phyloP scores from a whole-genome alignment of 2,888 invertebrate species.

The Agonopterix subpropinquella region DNA sequence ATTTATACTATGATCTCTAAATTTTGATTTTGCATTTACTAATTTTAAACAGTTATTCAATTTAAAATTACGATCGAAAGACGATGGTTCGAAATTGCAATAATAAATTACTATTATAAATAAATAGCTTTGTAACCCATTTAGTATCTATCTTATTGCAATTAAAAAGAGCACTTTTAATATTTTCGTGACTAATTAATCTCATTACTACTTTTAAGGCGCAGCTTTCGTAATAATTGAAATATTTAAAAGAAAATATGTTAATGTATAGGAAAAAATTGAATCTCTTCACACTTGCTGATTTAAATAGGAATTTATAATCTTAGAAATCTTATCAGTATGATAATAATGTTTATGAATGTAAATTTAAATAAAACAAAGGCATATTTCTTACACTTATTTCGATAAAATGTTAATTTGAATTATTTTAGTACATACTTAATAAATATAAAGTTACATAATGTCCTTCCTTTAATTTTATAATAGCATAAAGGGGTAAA shows the following conservation, averaged over 20 bases:
- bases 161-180: slow-evolving; percentile 40
- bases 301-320: slow-evolving; percentile 37
- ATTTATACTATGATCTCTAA: slow-evolving; percentile 58
- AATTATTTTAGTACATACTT: slow-evolving; percentile 9
- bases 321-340: slow-evolving; percentile 41
- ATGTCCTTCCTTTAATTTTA: no score
- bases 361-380: slow-evolving; percentile 6
- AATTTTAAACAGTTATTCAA: slow-evolving; percentile 33
- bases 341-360: slow-evolving; percentile 38
- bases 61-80: slow-evolving; percentile 33
- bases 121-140: slow-evolving; percentile 54
- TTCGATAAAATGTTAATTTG: not conserved
- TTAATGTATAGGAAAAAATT: slow-evolving; percentile 36
- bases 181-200: slow-evolving; percentile 51
- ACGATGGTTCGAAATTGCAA: slow-evolving; percentile 35
- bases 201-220: slow-evolving; percentile 50
- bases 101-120: slow-evolving; percentile 47
- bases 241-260: slow-evolving; percentile 34
- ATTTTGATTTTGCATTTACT: slow-evolving; percentile 60
- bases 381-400: not conserved
- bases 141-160: slow-evolving; percentile 37
- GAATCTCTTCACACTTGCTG: slow-evolving; percentile 50
- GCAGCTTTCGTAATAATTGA: slow-evolving; percentile 41
- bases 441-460: not conserved
- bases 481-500: no score